Evolutionary conservation across 2,888 invertebrate genomes (phyloP), one percentile per base, ranked within the genome.

Genomic region (Gandaritis pyraliata): DNA sequence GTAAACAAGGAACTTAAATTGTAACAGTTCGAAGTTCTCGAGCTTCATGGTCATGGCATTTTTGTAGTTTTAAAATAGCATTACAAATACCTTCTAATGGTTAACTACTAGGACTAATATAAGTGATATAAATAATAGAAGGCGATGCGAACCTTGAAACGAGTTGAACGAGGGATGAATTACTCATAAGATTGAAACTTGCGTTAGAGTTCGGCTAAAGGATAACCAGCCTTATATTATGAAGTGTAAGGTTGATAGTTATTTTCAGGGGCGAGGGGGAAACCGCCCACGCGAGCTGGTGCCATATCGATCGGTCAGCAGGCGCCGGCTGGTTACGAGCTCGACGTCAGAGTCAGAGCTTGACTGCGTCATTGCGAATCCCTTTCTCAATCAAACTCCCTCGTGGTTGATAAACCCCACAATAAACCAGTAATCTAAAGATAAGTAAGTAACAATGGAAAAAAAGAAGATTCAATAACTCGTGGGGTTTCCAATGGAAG

Each of bases 291-390:
- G 80, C 83, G 78, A 76, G 71, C 70, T 67, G 70, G 55, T 59
- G 65, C 57, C 71, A 68, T 89, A 90, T 90, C 83, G 90, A 90
- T 90, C 88, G 86, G 74, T 76, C 73, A 78, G 76, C 68, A 75
- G 47, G 83, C 87, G 86, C 86, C 86, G 75, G 72, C 75, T 70
- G 74, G 72, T 74, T 66, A 70, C 81, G 75, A 55, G 39, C n/a
- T 50, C 89, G 86, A 47, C 47, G 49, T 33, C 49, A 46, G 18
- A 46, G 23, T 87, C 88, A 85, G 72, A 77, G 72, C 74, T 62
- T 68, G 61, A 78, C 80, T 90, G 88, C 90, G 88, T 88, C 89
- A 88, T 77, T 77, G 74, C 77, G 77, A 82, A 80, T 80, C 80
- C 77, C 78, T 75, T 72, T 73, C 74, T 72, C 75, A 75, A 76